Percentiles rank a stretch among this genome's conserved stretches.
phyloP scores from a whole-genome alignment of 2,797 vertebrate genomes.

The Periophthalmus magnuspinnatus region DNA sequence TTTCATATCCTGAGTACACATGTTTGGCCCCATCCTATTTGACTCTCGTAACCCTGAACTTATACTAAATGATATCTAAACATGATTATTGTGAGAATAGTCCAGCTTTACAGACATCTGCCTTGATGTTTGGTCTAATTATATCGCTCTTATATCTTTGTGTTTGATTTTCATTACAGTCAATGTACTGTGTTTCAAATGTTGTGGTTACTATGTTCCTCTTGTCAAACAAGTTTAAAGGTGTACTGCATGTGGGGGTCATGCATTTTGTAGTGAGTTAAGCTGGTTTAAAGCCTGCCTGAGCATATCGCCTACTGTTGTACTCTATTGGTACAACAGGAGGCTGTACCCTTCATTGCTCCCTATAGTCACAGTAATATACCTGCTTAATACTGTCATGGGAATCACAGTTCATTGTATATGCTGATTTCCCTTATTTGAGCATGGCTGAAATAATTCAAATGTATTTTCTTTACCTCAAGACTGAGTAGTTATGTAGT shows the following conservation, averaged over 20 bases:
- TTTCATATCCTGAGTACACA: conserved; percentile 5
- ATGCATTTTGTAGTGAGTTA: background rate
- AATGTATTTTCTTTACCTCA: background rate
- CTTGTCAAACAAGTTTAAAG: no score
- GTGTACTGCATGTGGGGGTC: no score
- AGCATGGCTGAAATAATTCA: background rate
- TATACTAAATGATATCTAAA: background rate
- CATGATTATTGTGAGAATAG: background rate
- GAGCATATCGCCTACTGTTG: no score
- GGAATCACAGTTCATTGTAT: background rate
- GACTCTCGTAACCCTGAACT: background rate
- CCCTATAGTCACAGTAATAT: background rate
- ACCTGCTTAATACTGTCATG: background rate
- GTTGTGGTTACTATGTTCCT: background rate
- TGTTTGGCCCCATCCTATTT: conserved; percentile 7
- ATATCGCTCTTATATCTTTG: background rate
- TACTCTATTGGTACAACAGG: background rate
- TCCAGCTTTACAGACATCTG: background rate
- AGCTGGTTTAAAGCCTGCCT: background rate
- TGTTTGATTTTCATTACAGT: background rate
- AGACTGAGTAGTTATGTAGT: background rate
- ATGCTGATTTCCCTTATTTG: background rate
- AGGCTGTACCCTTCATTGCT: background rate
- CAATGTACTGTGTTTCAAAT: background rate
- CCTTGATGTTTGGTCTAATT: background rate